Base-by-base conservation (phyloP, 2,888 invertebrate genomes). In the Spatulosminthurus flaviceps region DNA sequence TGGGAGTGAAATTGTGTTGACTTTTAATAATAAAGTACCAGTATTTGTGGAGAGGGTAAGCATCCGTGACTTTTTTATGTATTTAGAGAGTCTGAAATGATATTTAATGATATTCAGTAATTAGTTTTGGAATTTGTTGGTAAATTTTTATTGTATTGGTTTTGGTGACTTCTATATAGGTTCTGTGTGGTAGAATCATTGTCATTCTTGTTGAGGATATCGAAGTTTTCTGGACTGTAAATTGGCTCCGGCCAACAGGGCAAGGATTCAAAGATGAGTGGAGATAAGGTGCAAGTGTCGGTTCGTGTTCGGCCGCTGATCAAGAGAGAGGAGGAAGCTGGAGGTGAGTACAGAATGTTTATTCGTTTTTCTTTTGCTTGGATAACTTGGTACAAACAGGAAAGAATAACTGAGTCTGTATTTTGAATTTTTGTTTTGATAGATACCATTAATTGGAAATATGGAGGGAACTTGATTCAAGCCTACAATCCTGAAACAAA, bases 231-330 rank as follows among this genome's bases (percentile, higher is more conserved):
- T n/a, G n/a, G n/a, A n/a, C n/a, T n/a, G n/a, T n/a, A 16, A 16
- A 69, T 61, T 77, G 77, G 69, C 77, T 26, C 19, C 67, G 13
- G 24, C 29, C 11, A n/a, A n/a, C n/a, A n/a, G 34, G 34, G 34
- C 9, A 34, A 34, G 34, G 34, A 34, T 4, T 34, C 5, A 34
- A 34, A 34, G 5, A 34, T 34, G 34, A 24, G 19, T 7, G 77
- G 71, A 21, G 61, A 91, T 86, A 92, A 91, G 86, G 92, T 94
- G 74, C 92, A 92, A 89, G 94, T 94, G 77, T 93, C 92, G 80
- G 92, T 94, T 81, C 92, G 93, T 89, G 90, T 92, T 82, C 90
- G 93, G 69, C 93, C 93, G 26, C 87, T 92, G 13, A 91, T 92
- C 85, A 87, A 89, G 85, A 90, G 92, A 71, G 93, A 93, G 88